Conservation (phyloP, 1,140 invertebrate species). For the Microplitis demolitor region DNA sequence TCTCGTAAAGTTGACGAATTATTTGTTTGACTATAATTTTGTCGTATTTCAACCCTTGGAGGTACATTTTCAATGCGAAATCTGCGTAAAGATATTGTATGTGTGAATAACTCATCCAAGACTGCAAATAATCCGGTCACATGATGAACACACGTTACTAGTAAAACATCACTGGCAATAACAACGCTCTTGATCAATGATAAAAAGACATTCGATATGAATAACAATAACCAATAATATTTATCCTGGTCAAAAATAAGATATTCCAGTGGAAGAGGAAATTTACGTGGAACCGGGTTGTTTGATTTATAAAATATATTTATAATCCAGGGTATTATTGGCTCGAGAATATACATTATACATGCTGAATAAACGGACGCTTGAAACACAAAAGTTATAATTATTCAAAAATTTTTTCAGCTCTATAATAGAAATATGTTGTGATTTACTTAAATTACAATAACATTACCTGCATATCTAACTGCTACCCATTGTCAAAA, state of each 20-base stretch:
- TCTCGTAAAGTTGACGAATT: background rate
- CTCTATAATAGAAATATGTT: too few relatives aligned
- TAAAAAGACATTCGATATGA: background rate
- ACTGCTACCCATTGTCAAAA: background rate
- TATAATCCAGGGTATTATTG: background rate
- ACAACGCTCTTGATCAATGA: background rate
- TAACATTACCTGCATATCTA: constrained; percentile 9
- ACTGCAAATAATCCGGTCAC: constrained; percentile 16
- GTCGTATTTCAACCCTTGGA: background rate
- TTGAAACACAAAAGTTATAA: background rate
- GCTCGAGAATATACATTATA: background rate
- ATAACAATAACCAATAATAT: constrained; percentile 13
- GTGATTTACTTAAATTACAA: background rate
- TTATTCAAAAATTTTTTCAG: too few relatives aligned
- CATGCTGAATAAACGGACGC: background rate
- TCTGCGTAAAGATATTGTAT: background rate
- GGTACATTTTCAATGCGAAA: background rate
- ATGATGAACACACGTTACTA: constrained; percentile 14
- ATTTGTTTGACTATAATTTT: background rate
- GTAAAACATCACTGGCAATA: background rate
- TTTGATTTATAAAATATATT: background rate
- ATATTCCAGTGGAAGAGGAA: constrained; percentile 16
- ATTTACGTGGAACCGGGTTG: background rate
- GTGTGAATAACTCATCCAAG: background rate
- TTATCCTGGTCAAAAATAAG: constrained; percentile 8